These are phyloP conservation scores for Adela reaumurella DNA, from an alignment of 2,888 invertebrate species.

Conservation along the genomic window DNA sequence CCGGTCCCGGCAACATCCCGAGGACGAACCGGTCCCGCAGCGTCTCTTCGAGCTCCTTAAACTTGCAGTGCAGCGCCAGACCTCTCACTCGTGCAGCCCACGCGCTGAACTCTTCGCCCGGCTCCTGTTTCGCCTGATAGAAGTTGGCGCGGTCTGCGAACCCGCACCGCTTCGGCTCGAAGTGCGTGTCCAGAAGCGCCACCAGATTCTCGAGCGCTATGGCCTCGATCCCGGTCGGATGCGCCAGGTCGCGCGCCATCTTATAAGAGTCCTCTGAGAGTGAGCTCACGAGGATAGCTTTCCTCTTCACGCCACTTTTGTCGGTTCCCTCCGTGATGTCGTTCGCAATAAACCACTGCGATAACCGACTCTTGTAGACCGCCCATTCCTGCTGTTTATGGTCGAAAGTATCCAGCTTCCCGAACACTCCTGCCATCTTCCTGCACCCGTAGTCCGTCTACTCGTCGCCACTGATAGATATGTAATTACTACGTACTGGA, in stretches of 20 bases:
- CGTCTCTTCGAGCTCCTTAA: conserved; percentile 13
- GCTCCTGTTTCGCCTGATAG: conserved; percentile 14
- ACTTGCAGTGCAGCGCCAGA: conserved; percentile 12
- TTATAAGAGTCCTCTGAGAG: conserved; percentile 11
- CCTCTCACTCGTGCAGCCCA: conserved; percentile 8
- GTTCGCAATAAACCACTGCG: conserved; percentile 14
- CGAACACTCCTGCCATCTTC: too few relatives aligned
- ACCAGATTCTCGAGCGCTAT: conserved; percentile 11
- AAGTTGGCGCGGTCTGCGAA: conserved; percentile 11
- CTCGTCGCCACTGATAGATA: too few relatives aligned
- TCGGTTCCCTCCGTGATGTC: conserved; percentile 9
- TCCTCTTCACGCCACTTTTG: background rate
- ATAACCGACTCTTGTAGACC: conserved; percentile 8
- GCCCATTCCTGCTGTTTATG: conserved; percentile 11
- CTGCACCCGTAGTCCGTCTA: too few relatives aligned
- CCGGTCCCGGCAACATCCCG: conserved; percentile 9
- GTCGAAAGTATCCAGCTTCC: conserved; percentile 7
- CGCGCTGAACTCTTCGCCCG: conserved; percentile 8
- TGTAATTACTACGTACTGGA: too few relatives aligned
- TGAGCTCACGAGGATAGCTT: conserved; percentile 11
- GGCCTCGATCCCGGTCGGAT: conserved; percentile 11
- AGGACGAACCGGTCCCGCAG: conserved; percentile 14
- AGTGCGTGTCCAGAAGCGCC: conserved; percentile 7
- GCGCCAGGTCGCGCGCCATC: conserved; percentile 11
- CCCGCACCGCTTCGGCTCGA: conserved; percentile 9